These are phyloP conservation scores for Vipera ursinii DNA, from an alignment of 2,797 vertebrate species.

Conservation along the genomic window DNA sequence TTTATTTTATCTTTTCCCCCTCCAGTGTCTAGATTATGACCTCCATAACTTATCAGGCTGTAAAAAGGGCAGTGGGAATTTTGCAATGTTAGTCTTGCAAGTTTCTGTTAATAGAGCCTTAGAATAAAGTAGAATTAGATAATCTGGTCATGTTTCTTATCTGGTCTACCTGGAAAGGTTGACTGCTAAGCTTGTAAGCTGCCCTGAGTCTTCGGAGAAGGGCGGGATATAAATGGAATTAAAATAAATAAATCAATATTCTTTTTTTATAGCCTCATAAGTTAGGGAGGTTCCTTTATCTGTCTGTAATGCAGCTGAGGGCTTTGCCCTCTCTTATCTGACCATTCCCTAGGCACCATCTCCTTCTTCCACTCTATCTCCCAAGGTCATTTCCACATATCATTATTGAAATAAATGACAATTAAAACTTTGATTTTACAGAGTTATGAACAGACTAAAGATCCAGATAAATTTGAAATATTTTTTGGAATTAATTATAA, in stretches of 20 bases:
- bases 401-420: background rate
- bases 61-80: background rate
- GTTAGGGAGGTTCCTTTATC: background rate
- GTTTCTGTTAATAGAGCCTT: background rate
- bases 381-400: background rate
- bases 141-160: background rate
- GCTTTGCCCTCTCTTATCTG: background rate
- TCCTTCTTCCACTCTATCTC: background rate
- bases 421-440: background rate
- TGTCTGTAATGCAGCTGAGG: background rate
- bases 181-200: too few relatives aligned
- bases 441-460: background rate
- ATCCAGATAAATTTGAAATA: background rate
- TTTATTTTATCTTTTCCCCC: background rate
- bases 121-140: background rate
- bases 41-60: background rate
- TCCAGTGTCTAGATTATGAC: too few relatives aligned
- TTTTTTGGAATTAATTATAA: background rate
- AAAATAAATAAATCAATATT: background rate
- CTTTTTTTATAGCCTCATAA: background rate
- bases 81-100: background rate
- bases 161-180: background rate
- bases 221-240: too few relatives aligned
- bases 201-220: too few relatives aligned
- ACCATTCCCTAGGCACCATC: background rate